phyloP scores from a whole-genome alignment of 2,888 invertebrate genomes.

The Coelopa pilipes region DNA sequence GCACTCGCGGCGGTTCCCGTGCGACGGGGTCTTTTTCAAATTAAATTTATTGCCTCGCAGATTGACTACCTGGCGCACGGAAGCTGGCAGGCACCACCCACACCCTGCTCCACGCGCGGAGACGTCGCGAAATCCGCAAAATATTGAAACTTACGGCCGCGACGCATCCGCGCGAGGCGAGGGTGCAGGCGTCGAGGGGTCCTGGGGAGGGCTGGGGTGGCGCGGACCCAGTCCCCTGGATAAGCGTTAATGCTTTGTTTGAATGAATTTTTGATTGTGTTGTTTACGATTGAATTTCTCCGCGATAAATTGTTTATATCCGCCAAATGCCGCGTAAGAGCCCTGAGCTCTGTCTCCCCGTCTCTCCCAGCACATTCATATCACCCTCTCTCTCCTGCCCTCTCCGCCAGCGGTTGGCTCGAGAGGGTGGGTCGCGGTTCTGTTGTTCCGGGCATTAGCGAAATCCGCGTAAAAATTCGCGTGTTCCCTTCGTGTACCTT shows the following conservation, averaged over 20 bases:
- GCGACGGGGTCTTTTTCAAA: constrained; percentile 49
- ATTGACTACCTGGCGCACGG: constrained; percentile 37
- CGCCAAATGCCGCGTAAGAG: constrained; percentile 44
- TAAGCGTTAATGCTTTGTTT: constrained; percentile 67
- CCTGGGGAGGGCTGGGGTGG: background rate
- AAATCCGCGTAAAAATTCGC: constrained; percentile 23
- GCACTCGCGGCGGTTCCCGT: no score
- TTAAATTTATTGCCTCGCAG: constrained; percentile 59
- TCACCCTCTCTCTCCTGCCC: constrained; percentile 30
- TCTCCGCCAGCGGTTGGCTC: background rate
- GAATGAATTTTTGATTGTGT: constrained; percentile 68
- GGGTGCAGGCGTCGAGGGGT: background rate
- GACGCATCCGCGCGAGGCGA: constrained; percentile 10
- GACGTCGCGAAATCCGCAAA: constrained; percentile 28
- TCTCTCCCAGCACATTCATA: constrained; percentile 13
- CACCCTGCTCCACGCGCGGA: background rate
- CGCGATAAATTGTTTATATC: constrained; percentile 57
- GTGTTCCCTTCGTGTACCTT: constrained; percentile 19
- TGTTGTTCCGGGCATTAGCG: background rate
- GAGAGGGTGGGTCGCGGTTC: no score
- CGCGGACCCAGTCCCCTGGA: constrained; percentile 5
- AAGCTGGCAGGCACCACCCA: background rate
- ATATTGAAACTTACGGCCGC: constrained; percentile 39
- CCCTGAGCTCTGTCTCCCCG: constrained; percentile 38
- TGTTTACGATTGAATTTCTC: constrained; percentile 67